These are phyloP conservation scores for Epizoanthus rinbou DNA, from an alignment of 92 coral and sea anemone species.

Conservation along the genomic window DNA sequence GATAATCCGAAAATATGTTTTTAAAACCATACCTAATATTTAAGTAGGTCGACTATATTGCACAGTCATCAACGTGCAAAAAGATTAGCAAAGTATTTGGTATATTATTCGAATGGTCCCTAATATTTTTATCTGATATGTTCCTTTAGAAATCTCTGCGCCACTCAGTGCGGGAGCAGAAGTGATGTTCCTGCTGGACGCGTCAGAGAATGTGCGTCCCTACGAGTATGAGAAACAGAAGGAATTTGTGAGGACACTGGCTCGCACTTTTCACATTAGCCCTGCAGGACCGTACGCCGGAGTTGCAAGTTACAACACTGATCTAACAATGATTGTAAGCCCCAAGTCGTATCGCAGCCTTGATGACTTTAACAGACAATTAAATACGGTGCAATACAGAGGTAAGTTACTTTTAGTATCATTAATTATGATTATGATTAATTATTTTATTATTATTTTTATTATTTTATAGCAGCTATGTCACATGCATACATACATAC, in stretches of 20 bases:
- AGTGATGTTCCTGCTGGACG: conserved; percentile 80
- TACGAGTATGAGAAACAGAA: conserved; percentile 64
- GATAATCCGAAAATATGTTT: too few relatives aligned
- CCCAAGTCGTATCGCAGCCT: conserved; percentile 60
- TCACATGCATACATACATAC: too few relatives aligned
- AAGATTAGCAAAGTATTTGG: too few relatives aligned
- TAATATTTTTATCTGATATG: too few relatives aligned
- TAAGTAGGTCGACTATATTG: too few relatives aligned
- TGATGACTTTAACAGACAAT: conserved; percentile 52
- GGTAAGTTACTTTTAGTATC: conserved; percentile 22
- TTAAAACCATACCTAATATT: too few relatives aligned
- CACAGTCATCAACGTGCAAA: too few relatives aligned
- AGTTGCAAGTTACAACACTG: conserved; percentile 74
- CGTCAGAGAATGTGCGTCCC: conserved; percentile 74
- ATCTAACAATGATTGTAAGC: conserved; percentile 50
- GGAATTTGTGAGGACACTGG: conserved; percentile 70
- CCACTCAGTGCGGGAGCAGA: conserved; percentile 55
- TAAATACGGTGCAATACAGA: conserved; percentile 62
- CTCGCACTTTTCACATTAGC: conserved; percentile 60
- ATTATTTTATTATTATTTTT: too few relatives aligned
- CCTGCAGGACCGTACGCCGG: conserved; percentile 68
- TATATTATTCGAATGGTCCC: too few relatives aligned
- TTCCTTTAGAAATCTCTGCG: conserved; percentile 15
- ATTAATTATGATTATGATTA: neutral
- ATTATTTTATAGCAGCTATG: too few relatives aligned